These are phyloP conservation scores for Achatina immaculata DNA, from an alignment of 1,140 invertebrate species.

Conservation along the genomic window DNA sequence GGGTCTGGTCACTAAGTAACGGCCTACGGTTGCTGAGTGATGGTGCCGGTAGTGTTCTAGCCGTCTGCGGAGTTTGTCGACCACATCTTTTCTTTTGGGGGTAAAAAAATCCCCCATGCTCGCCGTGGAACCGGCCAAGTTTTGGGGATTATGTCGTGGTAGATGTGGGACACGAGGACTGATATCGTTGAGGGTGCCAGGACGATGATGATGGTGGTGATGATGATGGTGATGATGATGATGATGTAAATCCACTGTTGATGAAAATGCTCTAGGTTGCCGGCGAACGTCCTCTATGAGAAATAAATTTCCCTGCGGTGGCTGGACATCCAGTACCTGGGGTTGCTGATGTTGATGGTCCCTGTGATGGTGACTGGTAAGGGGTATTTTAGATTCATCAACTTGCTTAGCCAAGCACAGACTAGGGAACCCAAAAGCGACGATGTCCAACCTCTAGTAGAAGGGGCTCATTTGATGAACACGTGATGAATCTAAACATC, in stretches of 20 bases:
- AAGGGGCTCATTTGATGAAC: too few relatives aligned
- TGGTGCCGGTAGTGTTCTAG: constrained; percentile 86
- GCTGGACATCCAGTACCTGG: background rate
- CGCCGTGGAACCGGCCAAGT: constrained; percentile 41
- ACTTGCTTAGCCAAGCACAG: constrained; percentile 27
- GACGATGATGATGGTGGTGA: too few relatives aligned
- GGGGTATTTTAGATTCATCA: background rate
- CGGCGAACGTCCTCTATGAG: too few relatives aligned
- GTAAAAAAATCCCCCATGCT: constrained; percentile 80
- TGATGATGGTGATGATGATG: too few relatives aligned
- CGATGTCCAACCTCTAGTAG: too few relatives aligned
- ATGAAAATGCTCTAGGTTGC: background rate
- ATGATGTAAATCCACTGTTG: constrained; percentile 23
- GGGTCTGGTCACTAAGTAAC: constrained; percentile 83
- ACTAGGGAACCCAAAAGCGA: too few relatives aligned
- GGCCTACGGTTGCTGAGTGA: constrained; percentile 81
- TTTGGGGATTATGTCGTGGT: background rate
- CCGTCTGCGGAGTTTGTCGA: constrained; percentile 86
- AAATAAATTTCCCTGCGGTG: background rate
- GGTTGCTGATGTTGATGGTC: background rate
- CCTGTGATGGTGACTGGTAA: constrained; percentile 13
- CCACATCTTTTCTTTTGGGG: constrained; percentile 86
- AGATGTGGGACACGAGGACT: background rate
- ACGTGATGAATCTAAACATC: too few relatives aligned
- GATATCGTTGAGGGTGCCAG: constrained; percentile 14